phyloP scores from a whole-genome alignment of 2,797 vertebrate species.

The Antennarius maculatus region DNA sequence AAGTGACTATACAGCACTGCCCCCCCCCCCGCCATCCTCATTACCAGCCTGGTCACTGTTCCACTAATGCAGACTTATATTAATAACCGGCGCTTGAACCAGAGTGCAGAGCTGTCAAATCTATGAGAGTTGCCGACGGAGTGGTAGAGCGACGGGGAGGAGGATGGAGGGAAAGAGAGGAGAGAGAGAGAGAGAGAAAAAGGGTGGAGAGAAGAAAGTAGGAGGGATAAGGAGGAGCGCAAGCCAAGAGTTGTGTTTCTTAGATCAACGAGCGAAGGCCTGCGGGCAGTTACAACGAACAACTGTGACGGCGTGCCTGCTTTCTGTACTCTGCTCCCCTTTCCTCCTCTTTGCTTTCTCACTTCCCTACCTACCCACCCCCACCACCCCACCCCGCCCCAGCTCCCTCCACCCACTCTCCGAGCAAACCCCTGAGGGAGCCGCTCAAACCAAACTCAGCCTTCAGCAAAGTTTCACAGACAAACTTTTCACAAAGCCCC shows the following conservation, averaged over 20 bases:
- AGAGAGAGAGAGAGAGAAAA: conserved; percentile 13
- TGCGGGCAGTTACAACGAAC: conserved; percentile 43
- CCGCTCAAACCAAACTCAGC: conserved; percentile 53
- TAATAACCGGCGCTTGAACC: conserved; percentile 53
- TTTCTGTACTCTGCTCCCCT: conserved; percentile 34
- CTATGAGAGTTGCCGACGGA: conserved; percentile 28
- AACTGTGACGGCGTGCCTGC: conserved; percentile 59
- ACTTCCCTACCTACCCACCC: conserved; percentile 9
- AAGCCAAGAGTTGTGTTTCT: conserved; percentile 65
- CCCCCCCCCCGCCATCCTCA: conserved; percentile 48
- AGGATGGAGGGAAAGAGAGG: conserved; percentile 27
- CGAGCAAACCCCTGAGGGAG: conserved; percentile 54
- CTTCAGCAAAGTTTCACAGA: conserved; percentile 70
- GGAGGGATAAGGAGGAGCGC: conserved; percentile 40
- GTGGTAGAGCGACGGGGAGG: conserved; percentile 21
- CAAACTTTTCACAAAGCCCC: conserved; percentile 74
- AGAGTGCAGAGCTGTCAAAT: conserved; percentile 42
- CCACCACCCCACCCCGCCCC: conserved; percentile 4
- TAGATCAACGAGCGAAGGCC: conserved; percentile 66
- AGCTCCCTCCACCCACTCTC: conserved; percentile 33
- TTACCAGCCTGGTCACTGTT: conserved; percentile 52
- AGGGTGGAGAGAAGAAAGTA: conserved; percentile 4
- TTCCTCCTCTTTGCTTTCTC: conserved; percentile 31
- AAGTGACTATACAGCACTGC: conserved; percentile 55
- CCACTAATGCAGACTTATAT: conserved; percentile 55